Evolutionary conservation across 2,888 invertebrate species (phyloP).

Genomic region (Cephus runcator): DNA sequence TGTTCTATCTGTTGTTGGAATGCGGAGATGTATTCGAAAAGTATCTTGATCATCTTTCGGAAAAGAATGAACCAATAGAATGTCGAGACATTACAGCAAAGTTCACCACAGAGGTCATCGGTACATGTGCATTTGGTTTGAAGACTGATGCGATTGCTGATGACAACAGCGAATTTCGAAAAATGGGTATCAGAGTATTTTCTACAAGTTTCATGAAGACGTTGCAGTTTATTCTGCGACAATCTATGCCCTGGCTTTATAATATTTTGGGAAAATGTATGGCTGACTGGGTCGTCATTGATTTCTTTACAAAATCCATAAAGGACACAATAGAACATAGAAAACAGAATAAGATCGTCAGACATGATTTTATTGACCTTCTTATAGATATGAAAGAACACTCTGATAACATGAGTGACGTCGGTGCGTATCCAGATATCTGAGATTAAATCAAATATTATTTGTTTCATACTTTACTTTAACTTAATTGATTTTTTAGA

Average conservation of each 20-base stretch:
- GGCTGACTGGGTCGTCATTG: slow-evolving; percentile 35
- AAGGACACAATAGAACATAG: slow-evolving; percentile 58
- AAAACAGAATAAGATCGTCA: slow-evolving; percentile 54
- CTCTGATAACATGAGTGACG: slow-evolving; percentile 36
- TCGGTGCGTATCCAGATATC: slow-evolving; percentile 29
- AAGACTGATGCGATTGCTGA: slow-evolving; percentile 60
- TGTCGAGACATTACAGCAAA: slow-evolving; percentile 57
- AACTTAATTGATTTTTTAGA: slow-evolving; percentile 22
- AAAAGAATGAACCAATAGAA: slow-evolving; percentile 39
- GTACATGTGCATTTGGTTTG: slow-evolving; percentile 64
- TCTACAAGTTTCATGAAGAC: slow-evolving; percentile 16
- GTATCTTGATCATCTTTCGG: slow-evolving; percentile 39
- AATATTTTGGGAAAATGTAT: slow-evolving; percentile 31
- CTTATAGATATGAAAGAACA: slow-evolving; percentile 54
- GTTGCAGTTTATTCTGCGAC: slow-evolving; percentile 15
- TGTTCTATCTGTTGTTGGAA: slow-evolving; percentile 62
- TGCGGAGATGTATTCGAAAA: slow-evolving; percentile 55
- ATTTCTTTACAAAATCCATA: slow-evolving; percentile 55
- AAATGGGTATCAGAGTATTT: slow-evolving; percentile 56
- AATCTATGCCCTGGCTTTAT: slow-evolving; percentile 36
- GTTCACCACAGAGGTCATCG: slow-evolving; percentile 66
- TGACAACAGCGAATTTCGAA: slow-evolving; percentile 59
- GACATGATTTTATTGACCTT: slow-evolving; percentile 65
- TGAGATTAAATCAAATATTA: no score
- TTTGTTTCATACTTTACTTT: no score